A percentile compares a stretch with the other conserved stretches of the same genome.
phyloP scores from a whole-genome alignment of 2,888 invertebrate species.

The Sepiola atlantica region DNA sequence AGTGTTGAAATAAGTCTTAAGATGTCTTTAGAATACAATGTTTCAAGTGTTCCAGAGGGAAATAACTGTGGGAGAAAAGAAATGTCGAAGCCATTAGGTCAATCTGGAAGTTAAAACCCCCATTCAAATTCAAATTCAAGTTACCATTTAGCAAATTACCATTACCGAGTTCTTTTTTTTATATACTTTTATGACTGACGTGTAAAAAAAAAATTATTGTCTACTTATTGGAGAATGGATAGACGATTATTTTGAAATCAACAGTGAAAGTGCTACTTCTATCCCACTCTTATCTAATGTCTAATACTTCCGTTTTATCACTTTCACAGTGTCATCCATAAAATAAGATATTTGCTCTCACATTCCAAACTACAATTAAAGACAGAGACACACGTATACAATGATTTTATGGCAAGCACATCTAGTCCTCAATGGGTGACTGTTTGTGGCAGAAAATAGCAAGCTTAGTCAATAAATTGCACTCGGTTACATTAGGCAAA shows the following conservation, averaged over 20 bases:
- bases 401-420: neutral
- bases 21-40: neutral
- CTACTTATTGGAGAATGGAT: neutral
- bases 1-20: neutral
- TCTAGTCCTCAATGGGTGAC: neutral
- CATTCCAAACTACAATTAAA: neutral
- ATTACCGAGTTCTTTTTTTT: neutral
- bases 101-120: neutral
- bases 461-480: too few species aligned
- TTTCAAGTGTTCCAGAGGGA: slow-evolving; percentile 12
- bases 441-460: too few species aligned
- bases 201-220: neutral
- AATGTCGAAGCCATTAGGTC: neutral
- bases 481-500: too few species aligned
- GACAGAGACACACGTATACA: neutral
- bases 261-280: neutral
- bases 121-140: neutral
- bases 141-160: neutral
- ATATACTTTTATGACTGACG: neutral
- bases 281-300: neutral
- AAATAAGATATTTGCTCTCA: neutral
- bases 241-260: neutral
- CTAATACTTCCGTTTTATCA: neutral
- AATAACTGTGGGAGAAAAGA: neutral
- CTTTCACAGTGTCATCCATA: neutral